A percentile compares a stretch with the other conserved stretches of the same genome.
phyloP scores from a whole-genome alignment of 2,113 vertebrate genomes.

The Percina caprodes region DNA sequence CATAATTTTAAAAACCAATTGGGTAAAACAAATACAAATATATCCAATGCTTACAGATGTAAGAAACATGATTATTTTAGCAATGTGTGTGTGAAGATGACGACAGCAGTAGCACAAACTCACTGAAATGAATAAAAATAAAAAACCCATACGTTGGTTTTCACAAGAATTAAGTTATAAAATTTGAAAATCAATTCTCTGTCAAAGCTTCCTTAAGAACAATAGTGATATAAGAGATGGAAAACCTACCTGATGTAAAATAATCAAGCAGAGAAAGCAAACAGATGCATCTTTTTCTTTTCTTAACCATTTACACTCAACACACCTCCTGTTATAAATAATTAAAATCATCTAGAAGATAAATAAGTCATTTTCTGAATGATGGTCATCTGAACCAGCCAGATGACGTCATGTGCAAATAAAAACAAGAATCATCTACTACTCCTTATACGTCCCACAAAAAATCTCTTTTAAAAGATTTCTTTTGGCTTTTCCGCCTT shows the following conservation, averaged over 20 bases:
- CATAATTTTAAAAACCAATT: not conserved
- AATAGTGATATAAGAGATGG: slow-evolving; percentile 18
- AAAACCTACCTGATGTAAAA: not conserved
- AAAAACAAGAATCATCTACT: slow-evolving; percentile 49
- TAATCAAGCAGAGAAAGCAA: slow-evolving; percentile 6
- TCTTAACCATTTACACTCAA: slow-evolving; percentile 17
- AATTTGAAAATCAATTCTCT: slow-evolving; percentile 2
- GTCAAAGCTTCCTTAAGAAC: slow-evolving; percentile 6
- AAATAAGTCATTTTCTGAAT: slow-evolving; percentile 59
- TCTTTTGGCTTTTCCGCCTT: no score
- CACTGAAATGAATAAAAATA: slow-evolving; percentile 20
- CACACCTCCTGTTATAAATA: slow-evolving; percentile 65
- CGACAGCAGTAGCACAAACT: slow-evolving; percentile 19
- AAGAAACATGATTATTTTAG: not conserved
- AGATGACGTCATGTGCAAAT: slow-evolving; percentile 76
- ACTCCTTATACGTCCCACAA: slow-evolving; percentile 11
- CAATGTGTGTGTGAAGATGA: slow-evolving; percentile 3
- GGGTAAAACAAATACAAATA: slow-evolving; percentile 22
- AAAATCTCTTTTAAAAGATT: no score
- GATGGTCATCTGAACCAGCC: slow-evolving; percentile 82
- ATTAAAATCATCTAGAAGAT: slow-evolving; percentile 51
- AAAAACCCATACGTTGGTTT: not conserved
- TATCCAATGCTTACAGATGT: not conserved
- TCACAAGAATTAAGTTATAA: slow-evolving; percentile 9
- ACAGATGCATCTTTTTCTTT: not conserved